These are phyloP conservation scores for Rhineura floridana DNA, from an alignment of 2,113 vertebrate species.

Conservation along the genomic window DNA sequence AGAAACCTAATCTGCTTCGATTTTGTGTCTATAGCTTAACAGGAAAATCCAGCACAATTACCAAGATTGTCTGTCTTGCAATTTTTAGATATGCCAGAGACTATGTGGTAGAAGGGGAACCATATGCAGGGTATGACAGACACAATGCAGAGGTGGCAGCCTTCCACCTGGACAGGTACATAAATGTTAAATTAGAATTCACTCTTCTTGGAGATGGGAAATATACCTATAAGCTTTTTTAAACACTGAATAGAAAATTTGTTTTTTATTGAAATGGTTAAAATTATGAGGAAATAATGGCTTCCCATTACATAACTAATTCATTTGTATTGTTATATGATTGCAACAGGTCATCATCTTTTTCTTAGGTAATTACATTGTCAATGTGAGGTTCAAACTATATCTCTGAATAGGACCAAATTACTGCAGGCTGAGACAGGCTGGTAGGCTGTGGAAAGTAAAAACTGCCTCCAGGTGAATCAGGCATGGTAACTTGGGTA, in stretches of 20 bases:
- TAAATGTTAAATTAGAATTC: background rate
- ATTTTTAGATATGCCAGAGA: conserved; percentile 89
- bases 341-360: background rate
- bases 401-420: background rate
- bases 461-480: background rate
- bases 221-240: background rate
- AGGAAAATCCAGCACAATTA: background rate
- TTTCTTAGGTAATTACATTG: background rate
- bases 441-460: background rate
- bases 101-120: conserved; percentile 94
- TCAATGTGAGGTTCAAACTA: background rate
- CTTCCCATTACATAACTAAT: background rate
- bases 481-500: background rate
- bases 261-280: background rate
- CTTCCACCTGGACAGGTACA: conserved; percentile 96
- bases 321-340: background rate
- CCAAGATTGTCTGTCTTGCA: conserved; percentile 18
- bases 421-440: background rate
- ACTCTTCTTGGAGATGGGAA: background rate
- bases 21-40: conserved; percentile 21
- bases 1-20: background rate
- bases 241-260: background rate
- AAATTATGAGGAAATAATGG: background rate
- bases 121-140: conserved; percentile 94
- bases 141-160: conserved; percentile 98